phyloP scores from a whole-genome alignment of 2,888 invertebrate genomes.

The Ormyrus thymus region DNA sequence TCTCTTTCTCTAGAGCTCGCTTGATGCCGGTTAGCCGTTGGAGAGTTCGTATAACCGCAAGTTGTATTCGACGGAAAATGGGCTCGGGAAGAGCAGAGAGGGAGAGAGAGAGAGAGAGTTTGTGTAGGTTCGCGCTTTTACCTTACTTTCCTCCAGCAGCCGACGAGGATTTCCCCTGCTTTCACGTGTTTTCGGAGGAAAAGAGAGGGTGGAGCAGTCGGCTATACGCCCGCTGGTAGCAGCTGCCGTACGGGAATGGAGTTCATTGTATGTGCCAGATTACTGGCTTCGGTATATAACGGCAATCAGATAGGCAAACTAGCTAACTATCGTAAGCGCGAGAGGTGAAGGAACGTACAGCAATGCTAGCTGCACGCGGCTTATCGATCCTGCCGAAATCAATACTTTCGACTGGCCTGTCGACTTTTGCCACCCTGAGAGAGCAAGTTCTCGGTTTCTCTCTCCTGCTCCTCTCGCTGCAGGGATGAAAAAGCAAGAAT shows the following conservation, averaged over 20 bases:
- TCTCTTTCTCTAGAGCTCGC: slow-evolving; percentile 30
- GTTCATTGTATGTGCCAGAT: slow-evolving; percentile 65
- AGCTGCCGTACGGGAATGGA: slow-evolving; percentile 56
- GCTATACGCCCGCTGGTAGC: neutral
- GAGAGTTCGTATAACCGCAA: slow-evolving; percentile 63
- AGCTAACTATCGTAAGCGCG: slow-evolving; percentile 58
- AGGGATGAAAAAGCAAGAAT: slow-evolving; percentile 17
- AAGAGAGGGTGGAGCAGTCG: slow-evolving; percentile 2
- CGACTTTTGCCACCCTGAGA: neutral
- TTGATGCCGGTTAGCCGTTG: slow-evolving; percentile 58
- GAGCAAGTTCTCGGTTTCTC: neutral
- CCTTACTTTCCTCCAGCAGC: slow-evolving; percentile 26
- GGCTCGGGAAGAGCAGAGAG: slow-evolving; percentile 54
- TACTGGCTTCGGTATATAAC: slow-evolving; percentile 58
- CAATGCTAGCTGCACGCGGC: slow-evolving; percentile 18
- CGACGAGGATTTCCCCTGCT: slow-evolving; percentile 6
- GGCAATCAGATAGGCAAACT: slow-evolving; percentile 62
- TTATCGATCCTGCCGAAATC: slow-evolving; percentile 52
- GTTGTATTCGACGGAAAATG: slow-evolving; percentile 65
- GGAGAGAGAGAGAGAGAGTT: slow-evolving; percentile 40
- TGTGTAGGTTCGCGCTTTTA: slow-evolving; percentile 48
- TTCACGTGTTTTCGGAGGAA: slow-evolving; percentile 50
- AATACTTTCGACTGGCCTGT: slow-evolving; percentile 44
- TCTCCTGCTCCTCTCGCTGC: neutral
- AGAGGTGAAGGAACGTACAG: slow-evolving; percentile 52